A percentile compares a stretch with the other conserved stretches of the same genome.
Conservation (phyloP, 23 tunicate species). For the Trididemnum nubilum region DNA sequence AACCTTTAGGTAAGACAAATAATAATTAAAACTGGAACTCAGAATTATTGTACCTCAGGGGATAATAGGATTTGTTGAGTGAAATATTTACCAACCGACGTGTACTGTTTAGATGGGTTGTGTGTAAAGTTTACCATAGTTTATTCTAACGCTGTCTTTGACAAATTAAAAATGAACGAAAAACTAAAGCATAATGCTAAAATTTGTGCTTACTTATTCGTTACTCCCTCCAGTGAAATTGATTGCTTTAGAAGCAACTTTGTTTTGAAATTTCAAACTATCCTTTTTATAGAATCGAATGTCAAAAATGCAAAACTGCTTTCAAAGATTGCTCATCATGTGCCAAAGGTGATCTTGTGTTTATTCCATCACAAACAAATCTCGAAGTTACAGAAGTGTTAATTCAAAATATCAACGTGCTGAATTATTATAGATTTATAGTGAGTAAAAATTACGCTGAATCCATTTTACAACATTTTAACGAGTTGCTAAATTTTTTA, state of each 20-base stretch:
- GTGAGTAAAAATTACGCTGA: slow-evolving; percentile 55
- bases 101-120: no score
- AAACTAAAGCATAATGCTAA: not conserved
- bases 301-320: slow-evolving; percentile 21
- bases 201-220: no score
- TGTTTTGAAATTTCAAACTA: no score
- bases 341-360: not conserved
- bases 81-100: no score
- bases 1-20: slow-evolving; percentile 53
- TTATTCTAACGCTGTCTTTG: no score
- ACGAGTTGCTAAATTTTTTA: no score
- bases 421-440: slow-evolving; percentile 72
- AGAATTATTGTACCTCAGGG: no score
- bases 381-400: slow-evolving; percentile 29
- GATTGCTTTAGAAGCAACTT: no score
- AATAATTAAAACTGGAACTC: not conserved
- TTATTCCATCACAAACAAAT: slow-evolving; percentile 24
- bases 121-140: no score
- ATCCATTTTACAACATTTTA: no score
- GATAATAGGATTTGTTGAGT: no score
- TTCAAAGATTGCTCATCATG: slow-evolving; percentile 31
- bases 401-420: slow-evolving; percentile 50
- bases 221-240: no score
- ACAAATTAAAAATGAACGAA: not conserved
- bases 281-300: slow-evolving; percentile 40